phyloP scores from a whole-genome alignment of 2,888 invertebrate genomes.

The Rotaria socialis region DNA sequence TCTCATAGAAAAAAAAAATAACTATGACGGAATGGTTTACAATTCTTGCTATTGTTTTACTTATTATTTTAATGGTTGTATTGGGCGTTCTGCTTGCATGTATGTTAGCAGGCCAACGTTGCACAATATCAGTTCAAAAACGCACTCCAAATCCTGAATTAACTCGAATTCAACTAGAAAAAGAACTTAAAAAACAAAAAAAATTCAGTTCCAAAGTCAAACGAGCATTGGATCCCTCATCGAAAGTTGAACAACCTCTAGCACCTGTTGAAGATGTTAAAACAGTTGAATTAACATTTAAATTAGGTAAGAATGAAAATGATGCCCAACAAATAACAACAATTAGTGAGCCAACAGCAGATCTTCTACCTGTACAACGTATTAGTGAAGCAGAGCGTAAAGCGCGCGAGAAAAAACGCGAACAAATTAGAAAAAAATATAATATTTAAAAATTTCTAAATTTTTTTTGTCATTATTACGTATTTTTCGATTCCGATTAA shows the following conservation, averaged over 20 bases:
- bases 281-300: neutral
- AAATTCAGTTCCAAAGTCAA: neutral
- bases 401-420: neutral
- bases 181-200: neutral
- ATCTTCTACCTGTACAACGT: neutral
- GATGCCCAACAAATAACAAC: neutral
- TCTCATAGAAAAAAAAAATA: neutral
- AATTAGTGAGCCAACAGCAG: neutral
- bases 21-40: neutral
- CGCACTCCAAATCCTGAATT: neutral
- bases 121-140: neutral
- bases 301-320: neutral
- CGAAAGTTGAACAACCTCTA: neutral
- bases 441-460: neutral
- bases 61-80: neutral
- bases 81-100: neutral
- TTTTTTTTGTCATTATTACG: too few species aligned
- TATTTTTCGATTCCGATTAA: too few species aligned
- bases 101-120: neutral
- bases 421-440: neutral
- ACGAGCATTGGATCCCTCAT: neutral
- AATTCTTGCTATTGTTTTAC: neutral
- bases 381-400: neutral
- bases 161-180: neutral
- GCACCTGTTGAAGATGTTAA: neutral